Conservation (phyloP, 2,797 vertebrate species). For the Diplodus sargus region DNA sequence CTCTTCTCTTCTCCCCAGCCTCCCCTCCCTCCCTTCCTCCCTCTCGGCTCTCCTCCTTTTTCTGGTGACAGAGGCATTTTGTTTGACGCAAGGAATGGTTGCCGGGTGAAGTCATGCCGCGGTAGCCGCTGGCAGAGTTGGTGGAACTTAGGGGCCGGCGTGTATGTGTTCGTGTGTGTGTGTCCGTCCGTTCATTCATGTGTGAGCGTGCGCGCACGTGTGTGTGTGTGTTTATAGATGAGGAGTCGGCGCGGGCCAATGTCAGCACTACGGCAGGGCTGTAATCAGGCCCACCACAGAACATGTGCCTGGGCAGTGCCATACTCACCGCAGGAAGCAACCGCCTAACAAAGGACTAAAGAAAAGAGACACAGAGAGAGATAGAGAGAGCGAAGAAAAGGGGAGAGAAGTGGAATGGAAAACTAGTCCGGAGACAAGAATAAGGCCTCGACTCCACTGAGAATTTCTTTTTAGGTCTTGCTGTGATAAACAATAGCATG, state of each 20-base stretch:
- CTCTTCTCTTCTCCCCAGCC: slow-evolving; percentile 20
- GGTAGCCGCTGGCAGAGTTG: slow-evolving; percentile 84
- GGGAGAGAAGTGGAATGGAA: slow-evolving; percentile 45
- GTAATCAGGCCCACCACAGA: slow-evolving; percentile 86
- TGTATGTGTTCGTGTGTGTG: slow-evolving; percentile 44
- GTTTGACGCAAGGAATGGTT: slow-evolving; percentile 85
- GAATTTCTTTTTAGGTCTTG: slow-evolving; percentile 10
- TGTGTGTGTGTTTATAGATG: slow-evolving; percentile 81
- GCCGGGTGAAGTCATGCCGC: slow-evolving; percentile 86
- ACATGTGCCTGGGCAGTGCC: slow-evolving; percentile 81
- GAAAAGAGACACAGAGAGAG: slow-evolving; percentile 56
- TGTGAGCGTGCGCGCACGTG: slow-evolving; percentile 42
- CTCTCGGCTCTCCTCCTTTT: slow-evolving; percentile 63
- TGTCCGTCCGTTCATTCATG: too few relatives aligned
- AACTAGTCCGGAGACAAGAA: slow-evolving; percentile 43
- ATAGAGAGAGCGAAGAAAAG: slow-evolving; percentile 44
- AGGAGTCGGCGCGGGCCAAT: slow-evolving; percentile 81
- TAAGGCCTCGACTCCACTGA: slow-evolving; percentile 15
- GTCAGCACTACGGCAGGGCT: slow-evolving; percentile 85
- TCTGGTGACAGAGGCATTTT: slow-evolving; percentile 89
- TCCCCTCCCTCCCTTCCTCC: slow-evolving; percentile 14
- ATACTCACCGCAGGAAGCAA: slow-evolving; percentile 79
- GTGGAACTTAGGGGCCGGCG: slow-evolving; percentile 79
- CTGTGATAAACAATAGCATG: slow-evolving; percentile 13
- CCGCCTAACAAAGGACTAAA: slow-evolving; percentile 75